These are phyloP conservation scores for Selenia dentaria DNA, from an alignment of 2,888 invertebrate species.

Conservation along the genomic window DNA sequence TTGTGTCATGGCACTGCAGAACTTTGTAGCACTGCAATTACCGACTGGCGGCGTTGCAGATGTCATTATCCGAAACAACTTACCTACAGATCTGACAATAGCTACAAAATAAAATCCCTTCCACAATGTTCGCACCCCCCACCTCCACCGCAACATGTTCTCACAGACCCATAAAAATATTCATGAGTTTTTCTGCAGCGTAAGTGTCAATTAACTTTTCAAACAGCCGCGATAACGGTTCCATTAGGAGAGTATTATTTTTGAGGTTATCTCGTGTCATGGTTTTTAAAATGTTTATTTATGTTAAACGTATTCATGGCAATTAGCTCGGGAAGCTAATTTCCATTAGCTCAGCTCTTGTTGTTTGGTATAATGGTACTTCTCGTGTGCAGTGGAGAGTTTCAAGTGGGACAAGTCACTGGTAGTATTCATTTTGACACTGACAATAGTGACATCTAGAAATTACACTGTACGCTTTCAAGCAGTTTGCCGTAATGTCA, in stretches of 20 bases:
- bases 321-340: conserved; percentile 61
- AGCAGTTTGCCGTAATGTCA: too few relatives aligned
- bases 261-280: conserved; percentile 45
- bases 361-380: conserved; percentile 45
- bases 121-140: too few relatives aligned
- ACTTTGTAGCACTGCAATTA: too few relatives aligned
- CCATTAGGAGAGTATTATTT: conserved; percentile 31
- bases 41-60: too few relatives aligned
- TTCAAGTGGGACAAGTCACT: conserved; percentile 10
- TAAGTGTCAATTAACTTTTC: conserved; percentile 27
- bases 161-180: conserved; percentile 12
- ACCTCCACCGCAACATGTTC: too few relatives aligned
- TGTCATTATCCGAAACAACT: too few relatives aligned
- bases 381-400: conserved; percentile 24
- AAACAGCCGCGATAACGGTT: conserved; percentile 25
- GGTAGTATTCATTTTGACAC: neutral
- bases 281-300: conserved; percentile 62
- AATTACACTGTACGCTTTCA: too few relatives aligned
- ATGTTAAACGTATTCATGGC: conserved; percentile 64
- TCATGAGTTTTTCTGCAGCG: conserved; percentile 23
- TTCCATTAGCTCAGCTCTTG: conserved; percentile 56
- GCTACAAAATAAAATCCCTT: too few relatives aligned
- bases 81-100: too few relatives aligned
- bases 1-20: too few relatives aligned
- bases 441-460: too few relatives aligned